Evolutionary conservation across 2,113 vertebrate genomes (phyloP).

Genomic region (Capreolus pygargus): DNA sequence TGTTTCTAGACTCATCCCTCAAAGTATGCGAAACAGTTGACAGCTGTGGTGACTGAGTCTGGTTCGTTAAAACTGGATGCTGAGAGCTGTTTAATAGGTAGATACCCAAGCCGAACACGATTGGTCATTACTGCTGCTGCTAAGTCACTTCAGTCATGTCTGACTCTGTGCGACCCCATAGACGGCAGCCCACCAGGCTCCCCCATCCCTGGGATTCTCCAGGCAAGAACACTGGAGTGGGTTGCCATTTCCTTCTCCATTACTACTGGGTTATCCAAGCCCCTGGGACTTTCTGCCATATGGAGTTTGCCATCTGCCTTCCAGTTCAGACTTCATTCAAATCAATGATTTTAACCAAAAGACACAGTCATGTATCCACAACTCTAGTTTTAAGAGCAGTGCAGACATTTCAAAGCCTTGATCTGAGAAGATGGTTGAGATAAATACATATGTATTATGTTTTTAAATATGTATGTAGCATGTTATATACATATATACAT

Average conservation of each 20-base stretch:
- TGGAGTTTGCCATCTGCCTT: neutral
- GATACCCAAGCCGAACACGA: neutral
- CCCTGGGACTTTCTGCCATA: neutral
- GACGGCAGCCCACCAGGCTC: too few species aligned
- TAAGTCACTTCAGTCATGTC: too few species aligned
- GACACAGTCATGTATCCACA: neutral
- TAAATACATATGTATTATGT: neutral
- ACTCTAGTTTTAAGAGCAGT: neutral
- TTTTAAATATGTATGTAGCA: neutral
- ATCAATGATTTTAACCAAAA: constrained; percentile 36
- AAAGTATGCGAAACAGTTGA: neutral
- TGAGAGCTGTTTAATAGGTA: neutral
- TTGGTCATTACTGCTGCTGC: neutral
- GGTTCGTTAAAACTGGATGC: neutral
- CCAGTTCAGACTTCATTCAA: neutral
- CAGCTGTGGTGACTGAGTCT: neutral
- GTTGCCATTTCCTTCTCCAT: neutral
- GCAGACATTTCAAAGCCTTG: neutral
- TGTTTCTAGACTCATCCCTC: neutral
- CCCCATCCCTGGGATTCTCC: too few species aligned
- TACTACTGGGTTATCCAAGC: neutral
- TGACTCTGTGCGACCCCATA: too few species aligned
- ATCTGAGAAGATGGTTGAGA: neutral
- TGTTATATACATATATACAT: neutral
- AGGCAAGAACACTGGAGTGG: too few species aligned